Conservation (phyloP, 2,113 vertebrate species). For the Macrotis lagotis region DNA sequence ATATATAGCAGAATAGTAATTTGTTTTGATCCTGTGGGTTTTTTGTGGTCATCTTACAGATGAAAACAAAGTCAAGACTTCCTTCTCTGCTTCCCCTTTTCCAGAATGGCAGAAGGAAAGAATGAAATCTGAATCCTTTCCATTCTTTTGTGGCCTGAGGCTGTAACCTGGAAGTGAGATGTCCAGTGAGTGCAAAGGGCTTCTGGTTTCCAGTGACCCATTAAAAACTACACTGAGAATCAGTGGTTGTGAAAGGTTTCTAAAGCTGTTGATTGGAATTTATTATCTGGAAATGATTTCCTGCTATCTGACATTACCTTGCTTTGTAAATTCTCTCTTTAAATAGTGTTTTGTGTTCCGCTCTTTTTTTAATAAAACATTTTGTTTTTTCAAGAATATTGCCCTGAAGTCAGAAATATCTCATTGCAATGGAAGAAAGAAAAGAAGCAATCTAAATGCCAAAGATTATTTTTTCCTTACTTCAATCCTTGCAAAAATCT, state of each 20-base stretch:
- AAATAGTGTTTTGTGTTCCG: constrained; percentile 7
- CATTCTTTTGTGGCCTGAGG: constrained; percentile 35
- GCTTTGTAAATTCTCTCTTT: constrained; percentile 64
- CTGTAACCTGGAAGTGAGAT: constrained; percentile 46
- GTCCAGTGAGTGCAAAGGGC: constrained; percentile 53
- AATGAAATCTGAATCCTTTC: constrained; percentile 38
- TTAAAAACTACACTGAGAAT: constrained; percentile 15
- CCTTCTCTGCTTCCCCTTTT: constrained; percentile 36
- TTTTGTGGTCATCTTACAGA: constrained; percentile 32
- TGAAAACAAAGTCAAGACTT: constrained; percentile 34
- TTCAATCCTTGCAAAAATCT: constrained; percentile 38
- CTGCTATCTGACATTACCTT: neutral
- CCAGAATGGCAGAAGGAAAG: constrained; percentile 3
- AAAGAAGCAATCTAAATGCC: constrained; percentile 17
- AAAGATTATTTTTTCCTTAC: constrained; percentile 31
- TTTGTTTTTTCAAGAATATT: neutral
- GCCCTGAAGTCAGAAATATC: neutral
- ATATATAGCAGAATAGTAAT: neutral
- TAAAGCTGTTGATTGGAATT: constrained; percentile 48
- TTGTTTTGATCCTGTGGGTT: constrained; percentile 3
- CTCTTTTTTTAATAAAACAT: neutral
- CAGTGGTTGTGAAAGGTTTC: constrained; percentile 16
- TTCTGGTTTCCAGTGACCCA: constrained; percentile 34
- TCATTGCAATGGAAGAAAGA: neutral
- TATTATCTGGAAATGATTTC: constrained; percentile 53